Base-by-base conservation (phyloP, 2,113 vertebrate species). In the Lepisosteus oculatus region DNA sequence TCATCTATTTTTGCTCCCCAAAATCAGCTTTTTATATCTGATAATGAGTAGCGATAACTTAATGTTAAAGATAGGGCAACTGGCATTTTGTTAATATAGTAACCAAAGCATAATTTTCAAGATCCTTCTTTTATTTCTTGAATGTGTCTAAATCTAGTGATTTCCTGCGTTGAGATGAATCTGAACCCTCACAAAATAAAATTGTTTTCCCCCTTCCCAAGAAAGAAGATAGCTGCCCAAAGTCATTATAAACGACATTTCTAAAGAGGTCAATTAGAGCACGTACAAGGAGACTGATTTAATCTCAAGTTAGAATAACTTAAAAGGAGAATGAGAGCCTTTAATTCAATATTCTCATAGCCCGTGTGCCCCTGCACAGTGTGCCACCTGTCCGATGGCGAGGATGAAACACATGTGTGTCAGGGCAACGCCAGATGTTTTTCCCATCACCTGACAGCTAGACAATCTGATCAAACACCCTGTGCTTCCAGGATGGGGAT, bases 321-420 rank as follows among this genome's bases (percentile, higher is more conserved):
- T 14, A 57, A 55, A 43, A 29, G 29, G 51, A 8, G 43, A 57
- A 43, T 41, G 15, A 44, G 8, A 15, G 56, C 11, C 68, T 57
- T 57, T 73, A 73, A 73, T 73, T 73, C 65, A 73, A 73, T 73
- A 67, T 67, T 67, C 71, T 67, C 65, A 67, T 17, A 44, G 66
- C 65, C 65, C 29, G 1, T 29, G 29, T 29, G 29, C 29, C 29
- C 29, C 29, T 29, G 29, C 29, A 29, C 29, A 29, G 29, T 51
- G 70, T 43, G 65, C 72, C 61, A 44, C 56, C 65, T 4, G 57
- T 44, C 65, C 65, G 65, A 15, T 43, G 42, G 44, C 44, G 62
- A 56, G 55, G 56, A 68, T 73, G 65, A 57, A 8, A 61, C 29
- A 43, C 54, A 62, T 57, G 55, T 68, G 59, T n/a, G 61, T 55